Evolutionary conservation across 2,888 invertebrate species (phyloP).

Genomic region (Drosophila buzzatii): DNA sequence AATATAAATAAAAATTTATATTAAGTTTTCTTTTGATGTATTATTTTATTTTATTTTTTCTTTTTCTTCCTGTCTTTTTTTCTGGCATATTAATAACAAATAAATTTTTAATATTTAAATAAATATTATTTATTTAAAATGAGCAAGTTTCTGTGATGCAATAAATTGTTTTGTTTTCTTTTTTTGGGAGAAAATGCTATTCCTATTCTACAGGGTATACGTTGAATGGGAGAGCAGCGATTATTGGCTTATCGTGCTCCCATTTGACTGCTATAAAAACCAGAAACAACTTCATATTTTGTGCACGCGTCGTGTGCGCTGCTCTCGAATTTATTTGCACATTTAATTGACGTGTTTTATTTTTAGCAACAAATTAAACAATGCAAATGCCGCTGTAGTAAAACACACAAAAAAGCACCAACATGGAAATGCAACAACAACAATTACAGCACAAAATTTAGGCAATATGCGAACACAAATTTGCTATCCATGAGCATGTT

Average conservation of each 20-base stretch:
- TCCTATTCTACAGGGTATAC: conserved; percentile 20
- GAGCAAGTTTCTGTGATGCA: no score
- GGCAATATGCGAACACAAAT: conserved; percentile 49
- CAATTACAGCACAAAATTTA: conserved; percentile 33
- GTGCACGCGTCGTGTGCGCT: conserved; percentile 38
- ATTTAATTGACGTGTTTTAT: conserved; percentile 68
- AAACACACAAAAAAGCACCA: conserved; percentile 20
- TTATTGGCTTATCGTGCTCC: conserved; percentile 36
- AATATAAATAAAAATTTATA: background rate
- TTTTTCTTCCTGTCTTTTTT: no score
- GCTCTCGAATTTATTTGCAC: conserved; percentile 57
- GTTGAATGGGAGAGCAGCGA: background rate
- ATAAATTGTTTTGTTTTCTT: no score
- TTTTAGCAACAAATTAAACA: conserved; percentile 65
- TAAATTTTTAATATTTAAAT: background rate
- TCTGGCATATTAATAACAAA: background rate
- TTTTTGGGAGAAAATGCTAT: background rate
- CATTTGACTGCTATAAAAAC: conserved; percentile 36
- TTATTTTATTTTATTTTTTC: no score
- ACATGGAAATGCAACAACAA: conserved; percentile 29
- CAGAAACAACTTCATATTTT: conserved; percentile 38
- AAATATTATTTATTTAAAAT: background rate
- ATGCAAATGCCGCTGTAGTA: conserved; percentile 47
- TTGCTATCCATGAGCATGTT: conserved; percentile 37
- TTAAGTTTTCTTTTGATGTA: background rate